Base-by-base conservation (phyloP, 2,113 vertebrate species). In the Lonchura striata region DNA sequence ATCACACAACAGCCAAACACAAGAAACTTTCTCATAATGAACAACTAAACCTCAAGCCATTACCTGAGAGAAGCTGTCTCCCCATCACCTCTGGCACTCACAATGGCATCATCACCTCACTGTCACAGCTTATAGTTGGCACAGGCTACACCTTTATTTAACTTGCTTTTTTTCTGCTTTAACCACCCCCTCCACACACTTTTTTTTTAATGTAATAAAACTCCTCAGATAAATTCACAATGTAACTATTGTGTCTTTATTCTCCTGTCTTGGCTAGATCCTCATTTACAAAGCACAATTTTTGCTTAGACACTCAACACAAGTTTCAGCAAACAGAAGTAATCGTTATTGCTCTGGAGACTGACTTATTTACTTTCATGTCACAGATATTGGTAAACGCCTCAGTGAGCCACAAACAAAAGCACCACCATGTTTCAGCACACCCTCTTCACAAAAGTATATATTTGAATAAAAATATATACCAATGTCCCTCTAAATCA, bases 341-440 rank as follows among this genome's bases (percentile, higher is more conserved):
- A 18, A 77, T 18, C n/a, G 11, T 30, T 70, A 15, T 4, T 52
- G 4, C 21, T 56, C 47, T 78, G 33, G 24, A 81, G 15, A 41
- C 3, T 12, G 30, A 37, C 12, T 52, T 31, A 0, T 10, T 7
- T 61, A 24, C 25, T 94, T 82, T 60, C 27, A 56, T 31, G 52
- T 88, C 15, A 63, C 0, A 4, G 27, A 39, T 61, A 59, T 0
- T 46, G 11, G 15, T 13, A 6, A 92, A 83, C 0, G 0, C 39
- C 44, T 47, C 60, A 56, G 23, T 6, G 15, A 89, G 13, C 4
- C 17, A 71, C 31, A 49, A 64, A 17, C 9, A 46, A 64, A 64
- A 79, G 11, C 42, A 80, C 15, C 15, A 46, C 18, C 37, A 16
- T 7, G 28, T 20, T 82, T 74, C 70, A 88, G 23, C 81, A 57